These are phyloP conservation scores for Oreortyx pictus DNA, from an alignment of 2,797 vertebrate species.

Conservation along the genomic window DNA sequence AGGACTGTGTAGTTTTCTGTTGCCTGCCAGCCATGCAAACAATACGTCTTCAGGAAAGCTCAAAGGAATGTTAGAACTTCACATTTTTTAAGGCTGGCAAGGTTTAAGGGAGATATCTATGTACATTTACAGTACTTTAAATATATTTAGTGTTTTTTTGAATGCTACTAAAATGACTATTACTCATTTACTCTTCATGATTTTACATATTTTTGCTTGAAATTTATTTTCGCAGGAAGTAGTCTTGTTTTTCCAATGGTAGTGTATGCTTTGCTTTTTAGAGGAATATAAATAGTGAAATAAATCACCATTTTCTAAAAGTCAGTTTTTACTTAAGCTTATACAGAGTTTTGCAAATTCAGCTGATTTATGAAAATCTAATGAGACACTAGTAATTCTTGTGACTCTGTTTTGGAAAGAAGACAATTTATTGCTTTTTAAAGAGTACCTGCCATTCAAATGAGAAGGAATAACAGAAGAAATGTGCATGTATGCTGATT, in stretches of 20 bases:
- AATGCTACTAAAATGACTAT: neutral
- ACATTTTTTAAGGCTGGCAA: rapidly evolving
- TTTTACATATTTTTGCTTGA: neutral
- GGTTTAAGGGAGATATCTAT: neutral
- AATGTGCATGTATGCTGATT: neutral
- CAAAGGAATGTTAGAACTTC: neutral
- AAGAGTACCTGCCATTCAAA: neutral
- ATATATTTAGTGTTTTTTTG: neutral
- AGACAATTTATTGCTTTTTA: neutral
- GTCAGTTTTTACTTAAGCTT: neutral
- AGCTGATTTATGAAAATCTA: neutral
- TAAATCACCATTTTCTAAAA: neutral
- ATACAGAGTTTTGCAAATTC: too few species aligned
- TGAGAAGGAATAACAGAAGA: neutral
- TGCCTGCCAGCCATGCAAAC: neutral
- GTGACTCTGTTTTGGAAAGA: neutral
- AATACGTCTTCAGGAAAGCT: neutral
- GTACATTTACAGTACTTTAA: neutral
- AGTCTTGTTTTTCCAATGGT: neutral
- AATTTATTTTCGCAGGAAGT: neutral
- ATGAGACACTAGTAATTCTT: neutral
- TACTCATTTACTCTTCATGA: neutral
- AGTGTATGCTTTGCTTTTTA: neutral
- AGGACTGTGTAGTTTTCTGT: neutral
- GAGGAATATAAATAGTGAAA: neutral